phyloP scores from a whole-genome alignment of 2,888 invertebrate species.

The Acronicta aceris region DNA sequence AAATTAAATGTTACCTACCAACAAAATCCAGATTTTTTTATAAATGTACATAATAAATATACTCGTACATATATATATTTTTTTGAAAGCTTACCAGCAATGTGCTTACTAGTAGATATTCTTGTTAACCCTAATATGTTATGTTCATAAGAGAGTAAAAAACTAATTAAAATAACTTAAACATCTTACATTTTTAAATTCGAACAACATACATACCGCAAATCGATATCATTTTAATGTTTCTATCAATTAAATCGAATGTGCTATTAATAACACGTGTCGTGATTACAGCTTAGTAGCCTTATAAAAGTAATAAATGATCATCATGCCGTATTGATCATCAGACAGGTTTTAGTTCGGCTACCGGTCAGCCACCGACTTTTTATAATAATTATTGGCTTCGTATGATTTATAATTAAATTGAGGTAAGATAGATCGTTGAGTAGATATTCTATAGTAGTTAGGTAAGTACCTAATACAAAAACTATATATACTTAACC shows the following conservation, averaged over 20 bases:
- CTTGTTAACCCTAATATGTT: too few species aligned
- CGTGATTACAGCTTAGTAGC: slow-evolving; percentile 36
- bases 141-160: too few species aligned
- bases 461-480: not conserved
- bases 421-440: slow-evolving; percentile 27
- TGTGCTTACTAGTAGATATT: too few species aligned
- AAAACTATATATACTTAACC: too few species aligned
- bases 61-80: too few species aligned
- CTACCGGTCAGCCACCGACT: slow-evolving; percentile 41
- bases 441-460: slow-evolving; percentile 1
- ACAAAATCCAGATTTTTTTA: too few species aligned
- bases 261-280: slow-evolving; percentile 45
- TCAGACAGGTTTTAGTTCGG: slow-evolving; percentile 30
- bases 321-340: slow-evolving; percentile 36
- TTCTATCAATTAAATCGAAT: slow-evolving; percentile 48
- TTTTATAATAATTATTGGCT: slow-evolving; percentile 41
- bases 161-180: too few species aligned
- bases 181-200: too few species aligned
- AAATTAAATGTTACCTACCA: too few species aligned
- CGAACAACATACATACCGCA: not conserved
- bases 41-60: too few species aligned
- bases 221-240: slow-evolving; percentile 45
- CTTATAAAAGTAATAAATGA: slow-evolving; percentile 53
- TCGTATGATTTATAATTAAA: slow-evolving; percentile 39
- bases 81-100: too few species aligned